Base-by-base conservation (phyloP, 2,113 vertebrate genomes). In the Gambusia affinis region DNA sequence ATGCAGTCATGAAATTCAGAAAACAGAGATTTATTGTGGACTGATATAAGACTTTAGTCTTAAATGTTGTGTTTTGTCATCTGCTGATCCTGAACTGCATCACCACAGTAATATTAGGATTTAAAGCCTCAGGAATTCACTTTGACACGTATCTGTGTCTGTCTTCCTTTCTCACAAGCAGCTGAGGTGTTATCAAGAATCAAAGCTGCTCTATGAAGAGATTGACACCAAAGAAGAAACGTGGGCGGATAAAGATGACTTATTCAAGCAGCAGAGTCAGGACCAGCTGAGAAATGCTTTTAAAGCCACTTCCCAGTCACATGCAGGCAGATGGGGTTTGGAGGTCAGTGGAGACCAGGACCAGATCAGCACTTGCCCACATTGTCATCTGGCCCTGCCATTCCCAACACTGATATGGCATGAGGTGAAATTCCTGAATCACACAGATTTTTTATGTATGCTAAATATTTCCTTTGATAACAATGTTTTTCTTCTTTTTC, bases 381-480 rank as follows among this genome's bases (percentile, higher is more conserved):
- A 88, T 75, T 95, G 94, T 78, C 90, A 93, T 17, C 88, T 95
- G 85, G 83, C 91, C n/a, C 86, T 95, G 63, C 94, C 94, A 1
- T 0, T 85, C 17, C 0, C 12, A 68, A 91, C 78, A 0, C 91
- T 95, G 15, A 60, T 47, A 1, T 86, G 91, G 92, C 94, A 95
- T 4, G 1, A 90, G 93, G 94, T 95, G 84, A 69, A 15, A 3
- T 8, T 27, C 22, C 47, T 17, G 35, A 57, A 47, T 12, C 60
- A 42, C 22, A 27, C 0, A 3, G 2, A 0, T 44, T 67, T 29
- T 63, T 1, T 29, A 4, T 8, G 6, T 19, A 4, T 4, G 4
- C 30, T 35, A 33, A 73, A 64, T 37, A 0, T 27, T 70, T 62
- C 24, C 1, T 1, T 0, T 31, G 0, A 0, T 72, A 57, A 72